Evolutionary conservation across 2,888 invertebrate genomes (phyloP).

Genomic region (Hirtodrosophila cameraria): DNA sequence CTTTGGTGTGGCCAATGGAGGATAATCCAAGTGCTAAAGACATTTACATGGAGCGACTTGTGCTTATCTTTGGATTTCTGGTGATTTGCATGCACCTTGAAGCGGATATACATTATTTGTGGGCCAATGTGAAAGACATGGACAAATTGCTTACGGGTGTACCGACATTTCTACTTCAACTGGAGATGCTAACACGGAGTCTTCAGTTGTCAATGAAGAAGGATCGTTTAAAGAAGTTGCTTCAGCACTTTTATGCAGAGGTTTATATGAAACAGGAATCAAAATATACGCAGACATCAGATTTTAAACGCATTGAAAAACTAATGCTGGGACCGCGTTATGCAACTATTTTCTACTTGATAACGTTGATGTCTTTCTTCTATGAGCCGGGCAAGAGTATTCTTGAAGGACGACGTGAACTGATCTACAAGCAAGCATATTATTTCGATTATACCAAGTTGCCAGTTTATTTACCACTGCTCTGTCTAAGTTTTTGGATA

Average conservation of each 20-base stretch:
- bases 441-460: slow-evolving; percentile 59
- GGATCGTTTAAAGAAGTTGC: slow-evolving; percentile 50
- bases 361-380: slow-evolving; percentile 55
- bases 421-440: slow-evolving; percentile 68
- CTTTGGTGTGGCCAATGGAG: slow-evolving; percentile 68
- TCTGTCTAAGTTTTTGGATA: slow-evolving; percentile 49
- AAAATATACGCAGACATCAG: too few relatives aligned
- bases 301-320: slow-evolving; percentile 51
- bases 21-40: slow-evolving; percentile 33
- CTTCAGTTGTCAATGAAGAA: slow-evolving; percentile 53
- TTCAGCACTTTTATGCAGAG: slow-evolving; percentile 60
- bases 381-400: slow-evolving; percentile 47
- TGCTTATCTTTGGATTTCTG: slow-evolving; percentile 38
- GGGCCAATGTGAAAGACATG: slow-evolving; percentile 44
- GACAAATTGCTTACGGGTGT: slow-evolving; percentile 59
- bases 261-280: slow-evolving; percentile 60
- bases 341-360: slow-evolving; percentile 57
- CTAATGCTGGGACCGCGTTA: slow-evolving; percentile 56
- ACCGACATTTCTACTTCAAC: slow-evolving; percentile 60
- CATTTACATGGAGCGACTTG: slow-evolving; percentile 32
- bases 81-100: slow-evolving; percentile 51
- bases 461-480: slow-evolving; percentile 51
- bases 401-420: slow-evolving; percentile 43
- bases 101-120: slow-evolving; percentile 61
- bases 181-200: slow-evolving; percentile 64